Base-by-base conservation (phyloP, 2,888 invertebrate genomes). In the Notodonta dromedarius region DNA sequence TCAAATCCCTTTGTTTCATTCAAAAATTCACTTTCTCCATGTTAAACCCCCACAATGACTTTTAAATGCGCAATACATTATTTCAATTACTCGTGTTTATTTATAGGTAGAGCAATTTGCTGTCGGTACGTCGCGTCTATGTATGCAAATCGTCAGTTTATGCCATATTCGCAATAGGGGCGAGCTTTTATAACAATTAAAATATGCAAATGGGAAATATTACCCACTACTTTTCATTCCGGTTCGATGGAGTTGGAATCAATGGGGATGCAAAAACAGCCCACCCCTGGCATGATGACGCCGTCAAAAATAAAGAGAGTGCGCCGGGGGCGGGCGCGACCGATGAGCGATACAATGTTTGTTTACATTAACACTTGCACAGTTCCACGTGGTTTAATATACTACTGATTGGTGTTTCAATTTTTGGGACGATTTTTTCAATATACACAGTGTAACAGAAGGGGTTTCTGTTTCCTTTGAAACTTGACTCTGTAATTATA, bases 181-280 rank as follows among this genome's bases (percentile, higher is more conserved):
- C 66, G n/a, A 82, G 67, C 69, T 80, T 78, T 81, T 85, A 84
- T 87, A 85, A 93, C 91, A 93, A 93, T 93, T 93, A 93, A 93
- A 93, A 93, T 93, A 93, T 93, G 93, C 88, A 91, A 92, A 93
- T 93, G 81, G 74, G 71, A 78, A 85, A 89, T 89, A 91, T 92
- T 87, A 89, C 88, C 85, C 86, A 91, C 90, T 90, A 91, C 89
- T 91, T 92, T 91, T 89, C 87, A 89, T 90, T 89, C 87, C 86
- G 74, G 73, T 73, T 82, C 86, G 86, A 89, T 90, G 86, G 80
- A 83, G 78, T 79, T 74, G 67, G 80, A 81, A 86, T 83, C 83
- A 81, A 80, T 83, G 78, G 84, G 83, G 85, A 80, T 77, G 77
- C 70, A 74, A 76, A n/a, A 76, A 72, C 70, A 76, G 71, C 59